Evolutionary conservation across 2,113 vertebrate species (phyloP), one percentile per base, ranked within the genome.

Genomic region (Apteryx owenii): DNA sequence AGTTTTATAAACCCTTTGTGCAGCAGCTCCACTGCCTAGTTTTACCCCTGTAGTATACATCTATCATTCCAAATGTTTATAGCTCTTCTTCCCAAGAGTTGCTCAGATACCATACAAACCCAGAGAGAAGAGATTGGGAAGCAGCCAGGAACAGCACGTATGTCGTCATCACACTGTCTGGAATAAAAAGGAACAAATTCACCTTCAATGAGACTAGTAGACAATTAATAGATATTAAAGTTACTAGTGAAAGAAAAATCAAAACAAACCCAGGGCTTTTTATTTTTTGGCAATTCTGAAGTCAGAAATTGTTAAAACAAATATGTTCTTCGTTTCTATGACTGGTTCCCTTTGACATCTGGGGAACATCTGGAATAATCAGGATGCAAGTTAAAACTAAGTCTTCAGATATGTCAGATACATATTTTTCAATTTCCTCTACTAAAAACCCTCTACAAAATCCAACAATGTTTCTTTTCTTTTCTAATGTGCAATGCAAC

Each of bases 371-470:
- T 97, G 97, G 95, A 94, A 81, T 82, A 60, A 85, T 73, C 93
- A 91, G 87, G 79, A 96, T 78, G 75, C 85, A 56, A 94, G 93
- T 90, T 95, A 93, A 95, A 95, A 83, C 87, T 36, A 25, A 80
- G 54, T 54, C 93, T 84, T 96, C 94, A 83, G 46, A 94, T 70
- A 97, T 51, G 79, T 95, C 95, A 93, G 79, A 91, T 95, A 91
- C 85, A 78, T 95, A 90, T 92, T 97, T 97, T 94, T 97, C 89
- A 90, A 94, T 96, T 96, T 97, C 94, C 95, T 95, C 79, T 75
- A 79, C 81, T 38, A 71, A 91, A 94, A 94, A 13, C 75, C 62
- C 36, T 76, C 85, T 33, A 69, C 85, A 60, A 85, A 78, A 81
- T 9, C 85, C 53, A 83, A 3, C 23, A 83, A 3, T 18, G 10